phyloP scores from a whole-genome alignment of 2,113 vertebrate genomes.

The Capreolus pygargus region DNA sequence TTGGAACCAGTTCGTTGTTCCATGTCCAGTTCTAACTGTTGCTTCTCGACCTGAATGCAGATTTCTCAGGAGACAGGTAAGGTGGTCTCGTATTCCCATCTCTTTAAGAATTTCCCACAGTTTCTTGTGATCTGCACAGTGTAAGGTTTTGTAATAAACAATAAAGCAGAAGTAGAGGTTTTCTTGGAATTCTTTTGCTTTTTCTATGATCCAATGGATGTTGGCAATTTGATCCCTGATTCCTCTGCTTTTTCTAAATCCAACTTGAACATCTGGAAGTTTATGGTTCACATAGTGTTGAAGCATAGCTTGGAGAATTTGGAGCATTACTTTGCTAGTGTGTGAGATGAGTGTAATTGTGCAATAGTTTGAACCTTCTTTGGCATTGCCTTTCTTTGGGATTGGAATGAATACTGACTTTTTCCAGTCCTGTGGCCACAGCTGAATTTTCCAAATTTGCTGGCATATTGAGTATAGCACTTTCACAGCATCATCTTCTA shows the following conservation, averaged over 20 bases:
- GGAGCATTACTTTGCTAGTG: no score
- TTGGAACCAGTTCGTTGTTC: not conserved
- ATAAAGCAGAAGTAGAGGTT: not conserved
- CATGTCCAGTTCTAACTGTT: not conserved
- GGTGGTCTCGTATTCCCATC: not conserved
- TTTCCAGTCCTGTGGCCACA: not conserved
- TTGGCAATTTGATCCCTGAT: not conserved
- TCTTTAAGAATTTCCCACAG: not conserved
- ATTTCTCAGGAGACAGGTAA: not conserved
- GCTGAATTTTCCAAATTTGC: not conserved
- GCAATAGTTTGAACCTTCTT: no score
- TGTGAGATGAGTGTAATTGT: no score
- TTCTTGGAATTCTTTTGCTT: not conserved
- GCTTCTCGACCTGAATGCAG: not conserved
- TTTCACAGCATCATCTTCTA: not conserved
- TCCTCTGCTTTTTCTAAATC: not conserved
- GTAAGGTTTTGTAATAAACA: not conserved
- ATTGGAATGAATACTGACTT: not conserved
- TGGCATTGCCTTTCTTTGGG: no score
- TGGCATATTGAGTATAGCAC: not conserved
- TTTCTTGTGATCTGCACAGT: not conserved
- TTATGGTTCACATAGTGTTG: no score
- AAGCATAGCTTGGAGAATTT: no score
- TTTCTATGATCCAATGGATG: not conserved
- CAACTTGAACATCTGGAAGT: no score